Evolutionary conservation across 2,888 invertebrate species (phyloP), one percentile per base, ranked within the genome.

Genomic region (Elysia crispata): DNA sequence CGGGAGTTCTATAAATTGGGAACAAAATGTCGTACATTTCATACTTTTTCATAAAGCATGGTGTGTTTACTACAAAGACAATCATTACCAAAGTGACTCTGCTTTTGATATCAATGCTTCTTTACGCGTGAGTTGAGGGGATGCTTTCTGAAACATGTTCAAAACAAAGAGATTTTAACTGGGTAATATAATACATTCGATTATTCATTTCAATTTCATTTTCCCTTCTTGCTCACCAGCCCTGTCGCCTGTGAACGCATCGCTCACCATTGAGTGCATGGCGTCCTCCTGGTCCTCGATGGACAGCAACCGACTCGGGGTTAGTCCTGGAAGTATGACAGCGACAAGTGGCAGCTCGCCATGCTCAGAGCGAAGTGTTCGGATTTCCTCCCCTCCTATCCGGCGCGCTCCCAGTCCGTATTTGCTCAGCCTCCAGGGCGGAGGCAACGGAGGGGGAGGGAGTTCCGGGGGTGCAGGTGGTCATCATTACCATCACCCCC

Each of bases 371-470:
- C 79, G 79, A 8, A 79, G 81, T 62, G 57, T 83, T 66, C 72
- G 77, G 28, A 80, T 83, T 30, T 81, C 81, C 66, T 81, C 83
- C 8, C 81, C 83, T 1, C 83, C 83, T 31, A 80, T 81, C 62
- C 77, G 80, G 64, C 70, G 81, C 28, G 81, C 81, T 3, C 81
- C 67, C 13, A 79, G 77, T 60, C 83, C 81, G 23, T 79, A 80
- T 60, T 78, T 81, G 23, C 79, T 78, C 41, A 80, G 73, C 76
- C 78, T 77, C n/a, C 72, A 77, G 41, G 74, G 70, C 30, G 77
- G 60, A 41, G 60, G 60, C 6, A 41, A 41, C 41, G 41, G 41
- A 6, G 41, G 41, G 41, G 41, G 41, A 3, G 41, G 41, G 41
- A 11, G 41, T 41, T 3, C 41, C 41, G 41, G 41, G 11, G 41